Base-by-base conservation (phyloP, 2,797 vertebrate species). In the Merluccius polli region DNA sequence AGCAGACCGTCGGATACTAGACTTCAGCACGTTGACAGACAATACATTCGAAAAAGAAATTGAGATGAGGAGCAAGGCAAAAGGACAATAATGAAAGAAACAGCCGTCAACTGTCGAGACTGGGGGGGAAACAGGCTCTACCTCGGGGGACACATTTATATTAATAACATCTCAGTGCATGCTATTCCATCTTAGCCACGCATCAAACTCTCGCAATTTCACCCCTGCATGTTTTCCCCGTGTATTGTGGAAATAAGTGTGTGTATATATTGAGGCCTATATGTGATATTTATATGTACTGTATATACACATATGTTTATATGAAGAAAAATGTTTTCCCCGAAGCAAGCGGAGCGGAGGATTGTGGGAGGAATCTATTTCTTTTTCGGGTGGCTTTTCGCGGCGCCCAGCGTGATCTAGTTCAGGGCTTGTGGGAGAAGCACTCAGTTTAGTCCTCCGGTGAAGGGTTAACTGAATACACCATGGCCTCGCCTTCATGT, bases 391-490 rank as follows among this genome's bases (percentile, higher is more conserved):
- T 59, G n/a, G n/a, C 21, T 21, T 59, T 59, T 4, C 4, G 41
- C 41, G 16, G 12, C 4, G 44, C 44, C 59, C 11, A 1, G 24
- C 11, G 24, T 65, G 59, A 65, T 65, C 59, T 65, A 65, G 59
- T 65, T 65, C 59, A 65, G 4, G 59, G 59, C 59, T 11, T 27
- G n/a, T 65, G 59, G 59, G 59, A 65, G 24, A 65, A 65, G 59
- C 24, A 65, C 59, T 65, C 59, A 2, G 59, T 65, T 65, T 27
- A 65, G 27, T 65, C 59, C 59, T n/a, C n/a, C n/a, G 59, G 59
- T 65, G 59, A 65, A 27, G 59, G 59, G 59, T 65, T 65, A 65
- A 65, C 59, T 65, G 59, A 27, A 65, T 65, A 65, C 27, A 27
- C 59, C 59, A 2, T 11, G 59, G 59, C 24, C 59, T 27, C 59